Evolutionary conservation across 2,113 vertebrate genomes (phyloP).

Genomic region (Ahaetulla prasina): DNA sequence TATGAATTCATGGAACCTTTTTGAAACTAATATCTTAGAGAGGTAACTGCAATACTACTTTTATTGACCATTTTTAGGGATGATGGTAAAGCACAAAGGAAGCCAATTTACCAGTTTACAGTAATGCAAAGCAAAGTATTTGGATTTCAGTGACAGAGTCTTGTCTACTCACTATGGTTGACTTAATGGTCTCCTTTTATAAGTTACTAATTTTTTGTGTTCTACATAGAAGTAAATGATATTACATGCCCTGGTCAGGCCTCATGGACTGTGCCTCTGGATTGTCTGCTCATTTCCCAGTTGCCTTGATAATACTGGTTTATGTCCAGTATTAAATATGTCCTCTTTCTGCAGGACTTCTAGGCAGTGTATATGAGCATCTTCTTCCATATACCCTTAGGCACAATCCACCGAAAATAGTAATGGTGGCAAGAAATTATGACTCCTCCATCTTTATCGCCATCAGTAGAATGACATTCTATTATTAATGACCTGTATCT

Average conservation of each 20-base stretch:
- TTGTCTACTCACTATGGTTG: not conserved
- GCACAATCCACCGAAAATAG: not conserved
- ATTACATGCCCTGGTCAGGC: not conserved
- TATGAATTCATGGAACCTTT: not conserved
- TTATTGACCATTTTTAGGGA: not conserved
- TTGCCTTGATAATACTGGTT: not conserved
- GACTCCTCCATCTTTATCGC: not conserved
- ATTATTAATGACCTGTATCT: not conserved
- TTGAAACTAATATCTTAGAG: not conserved
- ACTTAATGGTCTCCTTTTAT: not conserved
- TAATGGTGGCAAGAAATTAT: not conserved
- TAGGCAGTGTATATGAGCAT: not conserved
- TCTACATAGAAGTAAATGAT: not conserved
- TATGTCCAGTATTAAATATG: not conserved
- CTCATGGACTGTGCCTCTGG: not conserved
- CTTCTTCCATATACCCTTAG: not conserved
- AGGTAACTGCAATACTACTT: not conserved
- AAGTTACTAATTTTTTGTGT: not conserved
- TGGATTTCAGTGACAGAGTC: not conserved
- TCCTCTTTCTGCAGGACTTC: not conserved
- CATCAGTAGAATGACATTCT: not conserved
- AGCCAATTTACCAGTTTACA: not conserved
- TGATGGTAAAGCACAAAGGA: not conserved
- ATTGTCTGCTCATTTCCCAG: not conserved
- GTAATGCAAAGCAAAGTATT: not conserved